A percentile compares a stretch with the other conserved stretches of the same genome.
Evolutionary conservation across 2,888 invertebrate species (phyloP).

Genomic region (Antitype chi): DNA sequence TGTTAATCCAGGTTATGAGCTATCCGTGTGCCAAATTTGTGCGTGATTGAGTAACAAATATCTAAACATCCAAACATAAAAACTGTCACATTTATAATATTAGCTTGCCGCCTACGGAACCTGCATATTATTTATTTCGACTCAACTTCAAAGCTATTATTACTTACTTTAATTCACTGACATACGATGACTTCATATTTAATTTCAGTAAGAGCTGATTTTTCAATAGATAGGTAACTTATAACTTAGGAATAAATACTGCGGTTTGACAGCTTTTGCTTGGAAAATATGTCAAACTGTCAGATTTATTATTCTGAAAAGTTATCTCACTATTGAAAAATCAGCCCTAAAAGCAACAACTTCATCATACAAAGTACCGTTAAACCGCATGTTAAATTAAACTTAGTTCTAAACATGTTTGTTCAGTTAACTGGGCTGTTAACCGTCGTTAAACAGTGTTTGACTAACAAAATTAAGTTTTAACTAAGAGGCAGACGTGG

Average conservation of each 20-base stretch:
- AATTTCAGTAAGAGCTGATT: neutral
- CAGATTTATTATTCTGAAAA: too few species aligned
- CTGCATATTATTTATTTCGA: neutral
- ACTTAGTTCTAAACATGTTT: constrained; percentile 39
- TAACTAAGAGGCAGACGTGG: constrained; percentile 44
- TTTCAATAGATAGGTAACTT: too few species aligned
- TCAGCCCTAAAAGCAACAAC: neutral
- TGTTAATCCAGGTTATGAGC: too few species aligned
- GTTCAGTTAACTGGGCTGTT: constrained; percentile 31
- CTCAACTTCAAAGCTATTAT: too few species aligned
- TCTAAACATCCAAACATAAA: too few species aligned
- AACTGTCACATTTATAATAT: too few species aligned
- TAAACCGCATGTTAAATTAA: constrained; percentile 23
- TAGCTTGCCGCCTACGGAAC: constrained; percentile 2
- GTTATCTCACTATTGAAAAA: too few species aligned
- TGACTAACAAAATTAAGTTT: constrained; percentile 58
- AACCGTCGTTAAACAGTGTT: constrained; percentile 44
- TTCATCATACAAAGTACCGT: neutral
- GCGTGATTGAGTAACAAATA: too few species aligned
- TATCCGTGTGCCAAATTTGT: too few species aligned
- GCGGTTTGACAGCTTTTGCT: too few species aligned
- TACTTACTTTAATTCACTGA: neutral
- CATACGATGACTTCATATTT: constrained; percentile 1
- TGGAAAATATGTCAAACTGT: too few species aligned
- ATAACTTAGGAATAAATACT: too few species aligned